Evolutionary conservation across 2,113 vertebrate species (phyloP), one percentile per base, ranked within the genome.

Genomic region (Apus apus): DNA sequence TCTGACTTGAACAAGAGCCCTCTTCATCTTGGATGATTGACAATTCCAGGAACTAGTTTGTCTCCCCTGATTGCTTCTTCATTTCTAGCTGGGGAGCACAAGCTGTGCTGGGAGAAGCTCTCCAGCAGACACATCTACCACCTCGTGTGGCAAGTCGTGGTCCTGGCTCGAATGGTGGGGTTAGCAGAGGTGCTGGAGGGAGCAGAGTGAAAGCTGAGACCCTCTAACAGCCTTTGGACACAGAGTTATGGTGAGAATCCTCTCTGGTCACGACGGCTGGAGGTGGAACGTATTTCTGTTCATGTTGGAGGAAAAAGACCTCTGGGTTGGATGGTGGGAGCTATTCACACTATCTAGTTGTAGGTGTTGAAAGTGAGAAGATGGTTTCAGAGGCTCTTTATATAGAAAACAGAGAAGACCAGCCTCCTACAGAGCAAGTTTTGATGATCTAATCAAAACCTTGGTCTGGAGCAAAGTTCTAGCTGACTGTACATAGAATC

Each of bases 91-190:
- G 67, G 34, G 57, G 8, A 71, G 16, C 1, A 1, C 32, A 22
- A 22, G 19, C 30, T n/a, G 2, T 13, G 19, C 12, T 11, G 14
- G 67, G 5, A 64, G 46, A 45, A 16, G 27, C 8, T 67, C 36
- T 68, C 22, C 48, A 71, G 62, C 25, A 71, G 36, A 11, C 15
- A 16, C 17, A 14, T n/a, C 40, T 30, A 3, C 45, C 32, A 36
- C n/a, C 58, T 76, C 0, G 1, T 8, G 0, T 8, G 71, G 46
- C 9, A 21, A 1, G 1, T 21, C 1, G 1, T 18, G 21, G 25
- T 71, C 51, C 38, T 71, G 75, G 17, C 21, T 74, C 2, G 0
- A 9, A 0, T 6, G 27, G 2, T 58, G 61, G 43, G 7, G 25
- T 58, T 70, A 53, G 26, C 11, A 32, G 54, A 83, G 66, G 7